Evolutionary conservation across 2,888 invertebrate genomes (phyloP).

Genomic region (Cheiracanthium punctorium): DNA sequence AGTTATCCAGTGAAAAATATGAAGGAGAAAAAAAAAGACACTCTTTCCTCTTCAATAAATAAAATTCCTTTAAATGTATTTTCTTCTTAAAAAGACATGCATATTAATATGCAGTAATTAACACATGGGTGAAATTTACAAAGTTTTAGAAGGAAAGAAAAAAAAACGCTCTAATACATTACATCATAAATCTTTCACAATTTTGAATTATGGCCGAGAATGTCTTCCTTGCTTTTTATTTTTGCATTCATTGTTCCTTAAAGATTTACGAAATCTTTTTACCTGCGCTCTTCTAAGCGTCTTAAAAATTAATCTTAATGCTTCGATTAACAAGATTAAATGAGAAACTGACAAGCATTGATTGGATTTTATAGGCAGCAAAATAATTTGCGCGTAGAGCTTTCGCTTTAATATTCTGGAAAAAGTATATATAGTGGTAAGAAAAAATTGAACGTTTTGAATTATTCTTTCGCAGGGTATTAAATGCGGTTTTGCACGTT

Average conservation of each 20-base stretch:
- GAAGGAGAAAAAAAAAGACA: too few relatives aligned
- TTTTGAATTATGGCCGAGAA: not conserved
- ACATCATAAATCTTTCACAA: not conserved
- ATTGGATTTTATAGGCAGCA: not conserved
- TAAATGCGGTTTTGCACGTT: too few relatives aligned
- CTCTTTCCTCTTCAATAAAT: too few relatives aligned
- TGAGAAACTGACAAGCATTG: not conserved
- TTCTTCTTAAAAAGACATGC: too few relatives aligned
- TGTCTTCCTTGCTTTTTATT: not conserved
- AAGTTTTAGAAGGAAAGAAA: not conserved
- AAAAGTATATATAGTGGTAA: too few relatives aligned
- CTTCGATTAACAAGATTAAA: conserved; percentile 13
- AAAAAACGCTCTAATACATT: not conserved
- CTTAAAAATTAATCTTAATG: conserved; percentile 12
- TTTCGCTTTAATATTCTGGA: not conserved
- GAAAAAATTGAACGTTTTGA: too few relatives aligned
- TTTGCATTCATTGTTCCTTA: not conserved
- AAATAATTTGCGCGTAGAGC: not conserved
- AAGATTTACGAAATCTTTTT: not conserved
- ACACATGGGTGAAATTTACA: not conserved
- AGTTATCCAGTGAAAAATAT: too few relatives aligned
- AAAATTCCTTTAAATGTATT: too few relatives aligned
- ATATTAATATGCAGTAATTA: not conserved
- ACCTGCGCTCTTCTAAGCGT: not conserved
- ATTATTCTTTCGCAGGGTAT: too few relatives aligned